phyloP scores from a whole-genome alignment of 2,888 invertebrate genomes.

The Callimorpha dominula region DNA sequence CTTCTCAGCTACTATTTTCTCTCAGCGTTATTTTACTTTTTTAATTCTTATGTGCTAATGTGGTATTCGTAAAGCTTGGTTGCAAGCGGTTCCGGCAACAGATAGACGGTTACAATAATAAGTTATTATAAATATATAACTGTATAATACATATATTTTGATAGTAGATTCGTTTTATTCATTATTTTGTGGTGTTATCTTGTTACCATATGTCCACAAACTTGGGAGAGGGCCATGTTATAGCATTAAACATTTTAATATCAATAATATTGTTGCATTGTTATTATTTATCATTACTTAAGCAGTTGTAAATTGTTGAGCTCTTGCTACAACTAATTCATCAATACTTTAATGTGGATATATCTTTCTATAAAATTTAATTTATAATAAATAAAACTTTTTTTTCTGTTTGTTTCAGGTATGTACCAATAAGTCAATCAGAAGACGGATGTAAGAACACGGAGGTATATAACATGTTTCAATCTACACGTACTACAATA shows the following conservation, averaged over 20 bases:
- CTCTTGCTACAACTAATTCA: too few species aligned
- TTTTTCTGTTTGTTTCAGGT: conserved; percentile 56
- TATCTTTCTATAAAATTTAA: not conserved
- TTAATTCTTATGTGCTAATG: not conserved
- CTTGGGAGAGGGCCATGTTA: not conserved
- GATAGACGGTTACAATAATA: not conserved
- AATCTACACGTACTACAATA: conserved; percentile 35
- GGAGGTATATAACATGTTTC: conserved; percentile 33
- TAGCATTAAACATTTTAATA: not conserved
- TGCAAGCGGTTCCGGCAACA: not conserved
- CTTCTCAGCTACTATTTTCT: too few species aligned
- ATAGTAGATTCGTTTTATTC: not conserved
- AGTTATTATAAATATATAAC: not conserved
- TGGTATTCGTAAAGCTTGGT: not conserved
- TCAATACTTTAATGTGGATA: too few species aligned
- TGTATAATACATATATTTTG: not conserved
- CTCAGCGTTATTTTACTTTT: not conserved
- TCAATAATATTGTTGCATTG: not conserved
- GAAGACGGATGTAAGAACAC: conserved; percentile 16
- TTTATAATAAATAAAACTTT: conserved; percentile 4
- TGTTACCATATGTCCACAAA: not conserved
- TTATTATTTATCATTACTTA: too few species aligned
- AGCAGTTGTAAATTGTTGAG: too few species aligned
- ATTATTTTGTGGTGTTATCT: not conserved
- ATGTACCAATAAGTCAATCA: conserved; percentile 47